Base-by-base conservation (phyloP, 2,797 vertebrate genomes). In the Poecilia velifera region DNA sequence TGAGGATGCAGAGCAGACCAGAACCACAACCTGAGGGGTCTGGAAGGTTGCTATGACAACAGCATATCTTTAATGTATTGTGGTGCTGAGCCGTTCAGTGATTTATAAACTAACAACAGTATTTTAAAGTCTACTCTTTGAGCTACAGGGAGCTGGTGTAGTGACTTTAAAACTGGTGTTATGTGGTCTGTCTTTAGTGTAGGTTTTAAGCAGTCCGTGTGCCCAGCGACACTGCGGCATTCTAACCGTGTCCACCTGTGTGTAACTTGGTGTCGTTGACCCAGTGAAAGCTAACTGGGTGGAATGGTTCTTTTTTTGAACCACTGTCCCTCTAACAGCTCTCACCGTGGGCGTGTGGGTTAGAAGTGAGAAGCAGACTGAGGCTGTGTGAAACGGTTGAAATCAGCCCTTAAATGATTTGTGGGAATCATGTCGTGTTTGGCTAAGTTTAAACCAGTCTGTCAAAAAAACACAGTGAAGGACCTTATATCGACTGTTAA, bases 301-400 rank as follows among this genome's bases (percentile, higher is more conserved):
- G 79, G 89, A 86, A 85, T 84, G 36, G 57, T 84, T 82, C 81
- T 85, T 89, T 90, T 51, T 85, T 88, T 66, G 77, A 87, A 83
- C 87, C 62, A 74, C 86, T 51, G 83, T 91, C 87, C 82, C 82
- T 88, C 77, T 89, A 92, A 88, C 91, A 93, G 90, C 90, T 90
- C 90, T 91, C 78, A 72, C 80, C 77, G 91, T 94, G 90, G 90
- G 89, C 74, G 88, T 89, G 86, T 91, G 86, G 87, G 83, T 78
- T 79, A 83, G 79, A 92, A 89, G 93, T 93, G 93, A 92, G 92
- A 93, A 93, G 89, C 82, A 91, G 87, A 90, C 90, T 79, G 84
- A 90, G 82, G 89, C 88, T 93, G 92, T 92, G 90, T 89, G 91
- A 93, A 92, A 89, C 85, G 76, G 82, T 80, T 91, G 85, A 89